Conservation (phyloP, 2,113 vertebrate genomes). For the Pelecanoides urinatrix region DNA sequence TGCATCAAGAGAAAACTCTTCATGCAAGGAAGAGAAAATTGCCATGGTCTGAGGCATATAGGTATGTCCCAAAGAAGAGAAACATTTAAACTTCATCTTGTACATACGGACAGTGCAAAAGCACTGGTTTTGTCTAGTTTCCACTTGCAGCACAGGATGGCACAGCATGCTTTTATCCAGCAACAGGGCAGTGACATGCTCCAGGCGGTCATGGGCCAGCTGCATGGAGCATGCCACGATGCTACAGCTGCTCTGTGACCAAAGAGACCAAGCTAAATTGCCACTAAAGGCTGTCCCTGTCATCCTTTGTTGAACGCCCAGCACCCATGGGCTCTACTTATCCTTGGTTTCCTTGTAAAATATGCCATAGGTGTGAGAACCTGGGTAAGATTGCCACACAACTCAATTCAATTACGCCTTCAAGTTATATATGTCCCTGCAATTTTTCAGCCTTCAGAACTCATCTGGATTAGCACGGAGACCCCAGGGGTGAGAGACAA, state of each 20-base stretch:
- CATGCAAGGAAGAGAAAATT: not conserved
- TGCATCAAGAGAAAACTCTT: not conserved
- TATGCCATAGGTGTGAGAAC: not conserved
- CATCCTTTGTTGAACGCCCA: not conserved
- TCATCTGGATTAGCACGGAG: conserved; percentile 32
- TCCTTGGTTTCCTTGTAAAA: conserved; percentile 30
- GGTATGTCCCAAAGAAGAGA: not conserved
- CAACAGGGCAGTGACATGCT: not conserved
- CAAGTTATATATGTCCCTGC: conserved; percentile 32
- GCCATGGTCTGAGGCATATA: not conserved
- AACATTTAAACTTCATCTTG: not conserved
- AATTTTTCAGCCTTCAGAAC: conserved; percentile 55
- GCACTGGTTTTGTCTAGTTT: not conserved
- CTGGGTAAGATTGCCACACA: conserved; percentile 26
- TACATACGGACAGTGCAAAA: not conserved
- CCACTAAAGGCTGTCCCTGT: not conserved
- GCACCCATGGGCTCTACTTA: not conserved
- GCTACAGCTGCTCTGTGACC: not conserved
- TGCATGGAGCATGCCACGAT: not conserved
- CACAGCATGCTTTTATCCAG: not conserved
- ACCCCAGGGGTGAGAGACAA: conserved; percentile 55
- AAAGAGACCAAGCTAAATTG: not conserved
- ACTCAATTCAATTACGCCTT: conserved; percentile 24
- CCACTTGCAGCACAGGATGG: not conserved
- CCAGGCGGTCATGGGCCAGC: not conserved